phyloP scores from a whole-genome alignment of 2,888 invertebrate species.

The Sinotaia quadrata region DNA sequence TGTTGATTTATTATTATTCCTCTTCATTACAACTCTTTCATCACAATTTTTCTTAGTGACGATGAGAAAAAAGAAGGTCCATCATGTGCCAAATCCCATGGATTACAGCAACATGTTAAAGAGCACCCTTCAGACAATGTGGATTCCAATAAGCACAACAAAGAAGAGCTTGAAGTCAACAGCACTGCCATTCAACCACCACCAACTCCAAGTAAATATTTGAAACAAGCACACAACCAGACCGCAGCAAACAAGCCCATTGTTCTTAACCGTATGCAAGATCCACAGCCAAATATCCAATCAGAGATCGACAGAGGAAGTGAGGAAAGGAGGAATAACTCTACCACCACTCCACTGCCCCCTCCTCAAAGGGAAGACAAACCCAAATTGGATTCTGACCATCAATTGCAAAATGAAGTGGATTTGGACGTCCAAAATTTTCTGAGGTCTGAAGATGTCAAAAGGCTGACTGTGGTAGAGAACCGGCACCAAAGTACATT shows the following conservation, averaged over 20 bases:
- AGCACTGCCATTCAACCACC: slow-evolving; percentile 22
- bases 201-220: slow-evolving; percentile 53
- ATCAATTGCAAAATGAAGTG: slow-evolving; percentile 5
- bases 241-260: slow-evolving; percentile 7
- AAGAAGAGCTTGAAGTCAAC: slow-evolving; percentile 18
- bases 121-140: slow-evolving; percentile 43
- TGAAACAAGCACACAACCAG: slow-evolving; percentile 52
- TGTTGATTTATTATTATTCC: no score
- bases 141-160: slow-evolving; percentile 49
- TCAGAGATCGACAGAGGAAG: neutral
- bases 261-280: neutral
- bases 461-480: slow-evolving; percentile 29
- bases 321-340: neutral
- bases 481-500: slow-evolving; percentile 53
- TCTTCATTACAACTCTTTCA: no score
- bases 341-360: neutral
- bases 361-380: neutral
- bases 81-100: slow-evolving; percentile 27
- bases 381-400: slow-evolving; percentile 11
- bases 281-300: slow-evolving; percentile 4
- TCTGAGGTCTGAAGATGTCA: slow-evolving; percentile 25
- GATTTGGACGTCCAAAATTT: slow-evolving; percentile 20
- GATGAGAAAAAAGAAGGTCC: slow-evolving; percentile 51
- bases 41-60: no score
- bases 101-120: slow-evolving; percentile 14